Evolutionary conservation across 2,888 invertebrate species (phyloP).

Genomic region (Pseudanteris insignis): DNA sequence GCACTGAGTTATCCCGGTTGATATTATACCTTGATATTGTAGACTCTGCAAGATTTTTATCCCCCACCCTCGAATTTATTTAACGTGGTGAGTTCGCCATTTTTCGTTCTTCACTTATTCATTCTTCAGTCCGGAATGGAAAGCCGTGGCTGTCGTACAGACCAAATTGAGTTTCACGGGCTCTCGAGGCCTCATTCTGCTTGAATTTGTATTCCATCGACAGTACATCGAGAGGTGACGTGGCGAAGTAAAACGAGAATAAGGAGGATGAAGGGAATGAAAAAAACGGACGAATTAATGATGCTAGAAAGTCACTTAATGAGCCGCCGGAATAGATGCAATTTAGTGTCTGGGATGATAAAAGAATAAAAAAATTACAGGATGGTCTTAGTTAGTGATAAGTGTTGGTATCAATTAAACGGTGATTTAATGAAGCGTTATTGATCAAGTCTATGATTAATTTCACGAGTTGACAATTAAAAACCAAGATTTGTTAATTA

Average conservation of each 20-base stretch:
- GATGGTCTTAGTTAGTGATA: too few relatives aligned
- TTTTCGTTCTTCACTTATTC: slow-evolving; percentile 15
- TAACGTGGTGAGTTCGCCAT: slow-evolving; percentile 6
- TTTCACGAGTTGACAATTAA: too few relatives aligned
- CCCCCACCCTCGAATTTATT: slow-evolving; percentile 11
- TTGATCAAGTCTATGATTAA: too few relatives aligned
- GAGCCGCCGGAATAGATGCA: background rate
- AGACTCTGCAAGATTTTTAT: slow-evolving; percentile 2
- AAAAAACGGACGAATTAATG: slow-evolving; percentile 27
- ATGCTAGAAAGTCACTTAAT: slow-evolving; percentile 26
- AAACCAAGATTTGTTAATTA: too few relatives aligned
- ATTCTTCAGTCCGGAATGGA: slow-evolving; percentile 28
- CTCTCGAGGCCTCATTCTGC: slow-evolving; percentile 44
- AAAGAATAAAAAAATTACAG: slow-evolving; percentile 13
- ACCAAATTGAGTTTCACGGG: slow-evolving; percentile 50
- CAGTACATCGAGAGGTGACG: slow-evolving; percentile 23
- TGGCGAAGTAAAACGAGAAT: slow-evolving; percentile 11
- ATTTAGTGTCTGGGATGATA: too few relatives aligned
- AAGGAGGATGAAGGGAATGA: slow-evolving; percentile 3
- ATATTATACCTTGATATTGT: slow-evolving; percentile 28
- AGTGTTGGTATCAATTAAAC: too few relatives aligned
- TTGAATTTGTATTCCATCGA: slow-evolving; percentile 49
- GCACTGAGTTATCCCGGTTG: slow-evolving; percentile 11
- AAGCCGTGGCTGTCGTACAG: slow-evolving; percentile 33
- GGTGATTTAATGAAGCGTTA: slow-evolving; percentile 5